Conservation (phyloP, 2,888 invertebrate genomes). For the Blomia tropicalis region DNA sequence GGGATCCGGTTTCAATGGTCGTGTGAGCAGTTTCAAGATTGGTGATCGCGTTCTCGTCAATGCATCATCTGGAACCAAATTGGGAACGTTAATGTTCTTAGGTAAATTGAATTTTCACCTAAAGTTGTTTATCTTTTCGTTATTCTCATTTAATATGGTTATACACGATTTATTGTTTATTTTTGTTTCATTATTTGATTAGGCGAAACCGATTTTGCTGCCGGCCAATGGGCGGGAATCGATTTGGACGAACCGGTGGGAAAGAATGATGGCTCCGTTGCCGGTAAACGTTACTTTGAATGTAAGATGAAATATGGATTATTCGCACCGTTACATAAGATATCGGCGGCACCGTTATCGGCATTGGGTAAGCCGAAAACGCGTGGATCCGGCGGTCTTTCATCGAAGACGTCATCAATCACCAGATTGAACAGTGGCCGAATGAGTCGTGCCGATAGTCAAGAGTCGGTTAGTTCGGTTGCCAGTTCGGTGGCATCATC, state of each 20-base stretch:
- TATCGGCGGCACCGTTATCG: conserved; percentile 35
- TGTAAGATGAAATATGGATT: conserved; percentile 77
- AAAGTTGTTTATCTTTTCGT: no score
- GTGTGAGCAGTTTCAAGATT: neutral
- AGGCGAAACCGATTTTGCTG: conserved; percentile 22
- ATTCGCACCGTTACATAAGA: conserved; percentile 80
- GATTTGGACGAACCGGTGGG: conserved; percentile 21
- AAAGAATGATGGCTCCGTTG: conserved; percentile 26
- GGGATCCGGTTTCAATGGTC: neutral
- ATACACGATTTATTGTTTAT: neutral
- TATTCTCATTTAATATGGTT: neutral
- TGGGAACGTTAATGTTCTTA: conserved; percentile 20
- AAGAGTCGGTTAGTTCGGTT: conserved; percentile 24
- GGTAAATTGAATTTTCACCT: conserved; percentile 5
- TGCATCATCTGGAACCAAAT: conserved; percentile 20
- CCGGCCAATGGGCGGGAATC: conserved; percentile 25
- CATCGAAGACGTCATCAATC: conserved; percentile 8
- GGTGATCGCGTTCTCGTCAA: conserved; percentile 24
- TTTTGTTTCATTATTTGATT: neutral
- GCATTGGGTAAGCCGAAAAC: neutral
- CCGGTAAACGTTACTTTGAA: conserved; percentile 60
- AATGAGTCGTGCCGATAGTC: conserved; percentile 19
- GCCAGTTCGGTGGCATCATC: conserved; percentile 23
- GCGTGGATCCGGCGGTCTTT: neutral
- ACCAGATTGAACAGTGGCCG: neutral